Evolutionary conservation across 2,888 invertebrate species (phyloP).

Genomic region (Tetragonula carbonaria): DNA sequence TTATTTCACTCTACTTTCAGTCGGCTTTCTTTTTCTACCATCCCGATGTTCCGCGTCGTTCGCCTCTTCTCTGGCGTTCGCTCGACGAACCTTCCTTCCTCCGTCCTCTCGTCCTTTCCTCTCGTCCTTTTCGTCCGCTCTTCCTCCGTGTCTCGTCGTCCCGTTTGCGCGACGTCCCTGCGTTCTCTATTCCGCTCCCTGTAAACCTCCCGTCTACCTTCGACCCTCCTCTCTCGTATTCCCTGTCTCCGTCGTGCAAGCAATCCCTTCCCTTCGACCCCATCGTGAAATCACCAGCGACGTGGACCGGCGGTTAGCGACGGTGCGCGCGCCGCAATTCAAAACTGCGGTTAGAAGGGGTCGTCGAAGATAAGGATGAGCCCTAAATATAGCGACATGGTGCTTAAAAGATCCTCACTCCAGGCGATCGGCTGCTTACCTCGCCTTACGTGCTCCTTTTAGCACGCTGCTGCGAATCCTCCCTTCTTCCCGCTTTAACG

Average conservation of each 20-base stretch:
- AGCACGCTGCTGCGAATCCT: conserved; percentile 46
- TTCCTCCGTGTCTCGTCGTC: conserved; percentile 12
- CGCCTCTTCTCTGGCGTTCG: conserved; percentile 2
- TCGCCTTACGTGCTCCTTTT: conserved; percentile 59
- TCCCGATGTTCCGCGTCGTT: conserved; percentile 16
- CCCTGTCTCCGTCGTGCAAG: conserved; percentile 44
- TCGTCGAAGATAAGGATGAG: conserved; percentile 70
- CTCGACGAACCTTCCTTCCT: neutral
- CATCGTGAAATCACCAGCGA: conserved; percentile 66
- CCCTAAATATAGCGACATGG: conserved; percentile 70
- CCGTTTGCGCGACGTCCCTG: conserved; percentile 1
- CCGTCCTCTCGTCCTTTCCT: neutral
- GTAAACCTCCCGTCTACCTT: neutral
- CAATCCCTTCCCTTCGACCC: conserved; percentile 61
- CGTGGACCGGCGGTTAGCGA: conserved; percentile 63
- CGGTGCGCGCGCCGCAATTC: conserved; percentile 77
- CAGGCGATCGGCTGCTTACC: conserved; percentile 32
- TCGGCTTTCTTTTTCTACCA: conserved; percentile 9
- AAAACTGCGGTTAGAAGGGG: conserved; percentile 76
- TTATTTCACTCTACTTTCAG: conserved; percentile 33
- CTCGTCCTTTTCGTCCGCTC: conserved; percentile 23
- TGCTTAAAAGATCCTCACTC: conserved; percentile 65
- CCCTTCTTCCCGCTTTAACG: conserved; percentile 37
- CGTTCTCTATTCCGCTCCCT: neutral
- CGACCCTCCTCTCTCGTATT: neutral